These are phyloP conservation scores for Tinamus major DNA, from an alignment of 2,797 vertebrate genomes.

Conservation along the genomic window DNA sequence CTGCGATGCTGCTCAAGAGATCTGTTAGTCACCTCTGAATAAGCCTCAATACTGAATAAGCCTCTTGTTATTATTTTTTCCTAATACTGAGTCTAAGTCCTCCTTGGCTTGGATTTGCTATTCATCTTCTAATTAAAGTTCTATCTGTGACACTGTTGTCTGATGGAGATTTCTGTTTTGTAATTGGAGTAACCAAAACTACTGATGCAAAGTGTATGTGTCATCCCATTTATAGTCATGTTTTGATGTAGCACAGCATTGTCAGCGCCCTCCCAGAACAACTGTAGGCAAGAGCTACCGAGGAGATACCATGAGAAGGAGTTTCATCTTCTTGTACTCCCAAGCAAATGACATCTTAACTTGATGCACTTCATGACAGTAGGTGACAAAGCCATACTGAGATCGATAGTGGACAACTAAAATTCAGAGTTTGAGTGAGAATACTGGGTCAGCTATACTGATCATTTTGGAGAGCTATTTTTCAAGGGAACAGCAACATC, in stretches of 20 bases:
- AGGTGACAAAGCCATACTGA: neutral
- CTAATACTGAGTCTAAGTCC: neutral
- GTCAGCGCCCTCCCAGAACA: neutral
- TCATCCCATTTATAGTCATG: neutral
- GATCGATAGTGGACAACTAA: neutral
- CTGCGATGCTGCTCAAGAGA: neutral
- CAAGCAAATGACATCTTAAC: neutral
- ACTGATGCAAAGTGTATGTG: neutral
- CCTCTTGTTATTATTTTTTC: neutral
- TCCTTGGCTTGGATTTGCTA: neutral
- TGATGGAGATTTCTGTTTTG: neutral
- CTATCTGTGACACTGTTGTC: neutral
- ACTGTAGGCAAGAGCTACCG: neutral
- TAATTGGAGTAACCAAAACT: neutral
- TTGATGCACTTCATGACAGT: neutral
- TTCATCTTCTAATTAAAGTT: neutral
- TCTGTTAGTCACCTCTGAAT: neutral
- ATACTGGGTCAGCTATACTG: neutral
- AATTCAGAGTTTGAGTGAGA: neutral
- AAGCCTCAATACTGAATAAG: neutral
- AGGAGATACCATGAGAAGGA: neutral
- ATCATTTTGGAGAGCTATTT: slow-evolving; percentile 10
- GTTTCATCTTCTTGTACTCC: neutral
- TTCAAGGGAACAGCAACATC: neutral
- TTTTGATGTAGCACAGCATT: fast-evolving